phyloP scores from a whole-genome alignment of 2,113 vertebrate genomes.

The Cololabis saira region DNA sequence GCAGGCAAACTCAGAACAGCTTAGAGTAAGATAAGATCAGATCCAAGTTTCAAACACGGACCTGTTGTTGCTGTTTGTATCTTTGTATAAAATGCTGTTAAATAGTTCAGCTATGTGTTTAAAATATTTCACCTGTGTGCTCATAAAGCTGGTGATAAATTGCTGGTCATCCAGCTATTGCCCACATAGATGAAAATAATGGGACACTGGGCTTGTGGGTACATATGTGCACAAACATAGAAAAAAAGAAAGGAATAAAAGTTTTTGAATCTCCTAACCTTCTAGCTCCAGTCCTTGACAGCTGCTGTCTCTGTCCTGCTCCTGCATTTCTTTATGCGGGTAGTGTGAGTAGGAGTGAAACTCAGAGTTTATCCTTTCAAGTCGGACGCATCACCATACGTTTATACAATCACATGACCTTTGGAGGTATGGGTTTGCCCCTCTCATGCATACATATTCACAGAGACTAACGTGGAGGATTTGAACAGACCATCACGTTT shows the following conservation, averaged over 20 bases:
- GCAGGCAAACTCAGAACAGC: not conserved
- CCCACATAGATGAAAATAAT: conserved; percentile 6
- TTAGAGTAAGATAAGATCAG: not conserved
- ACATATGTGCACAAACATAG: not conserved
- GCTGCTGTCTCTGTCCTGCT: conserved; percentile 27
- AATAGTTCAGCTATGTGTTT: too few species aligned
- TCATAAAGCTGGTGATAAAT: conserved; percentile 14
- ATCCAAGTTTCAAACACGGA: not conserved
- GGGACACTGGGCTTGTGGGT: not conserved
- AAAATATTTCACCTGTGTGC: too few species aligned
- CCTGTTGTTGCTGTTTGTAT: too few species aligned
- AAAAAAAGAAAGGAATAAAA: not conserved
- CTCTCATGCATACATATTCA: conserved; percentile 31
- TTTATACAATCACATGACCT: conserved; percentile 23
- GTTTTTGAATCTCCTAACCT: conserved; percentile 40
- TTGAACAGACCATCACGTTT: conserved; percentile 21
- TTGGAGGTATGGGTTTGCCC: conserved; percentile 45
- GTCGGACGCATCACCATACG: conserved; percentile 22
- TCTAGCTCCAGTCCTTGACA: conserved; percentile 45
- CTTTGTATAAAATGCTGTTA: too few species aligned
- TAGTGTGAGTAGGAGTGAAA: conserved; percentile 26
- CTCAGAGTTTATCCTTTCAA: conserved; percentile 37
- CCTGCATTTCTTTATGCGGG: conserved; percentile 28
- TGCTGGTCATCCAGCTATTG: conserved; percentile 17
- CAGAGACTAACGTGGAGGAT: conserved; percentile 19